Conservation (phyloP, 2,888 invertebrate genomes). For the Stenchaetothrips biformis region DNA sequence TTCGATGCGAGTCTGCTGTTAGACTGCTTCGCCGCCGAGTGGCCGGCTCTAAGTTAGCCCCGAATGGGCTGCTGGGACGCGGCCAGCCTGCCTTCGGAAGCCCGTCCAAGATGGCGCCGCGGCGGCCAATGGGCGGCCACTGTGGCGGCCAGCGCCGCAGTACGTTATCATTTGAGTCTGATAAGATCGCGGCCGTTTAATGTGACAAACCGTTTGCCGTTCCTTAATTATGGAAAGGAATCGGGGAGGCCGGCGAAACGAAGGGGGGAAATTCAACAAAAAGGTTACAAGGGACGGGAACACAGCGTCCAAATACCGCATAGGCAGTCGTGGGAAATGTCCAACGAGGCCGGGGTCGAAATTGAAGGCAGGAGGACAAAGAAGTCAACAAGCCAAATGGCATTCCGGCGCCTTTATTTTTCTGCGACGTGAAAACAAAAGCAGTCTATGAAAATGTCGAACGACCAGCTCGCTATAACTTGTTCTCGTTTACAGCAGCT, state of each 20-base stretch:
- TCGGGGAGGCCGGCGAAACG: not conserved
- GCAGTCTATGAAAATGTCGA: too few species aligned
- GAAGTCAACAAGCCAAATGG: not conserved
- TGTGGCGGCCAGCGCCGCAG: not conserved
- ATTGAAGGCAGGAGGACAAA: not conserved
- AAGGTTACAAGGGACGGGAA: not conserved
- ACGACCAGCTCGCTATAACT: too few species aligned
- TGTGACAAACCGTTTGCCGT: not conserved
- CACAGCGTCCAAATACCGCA: not conserved
- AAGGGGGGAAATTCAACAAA: not conserved
- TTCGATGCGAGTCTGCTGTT: too few species aligned
- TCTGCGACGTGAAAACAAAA: not conserved
- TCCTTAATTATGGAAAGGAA: conserved; percentile 9
- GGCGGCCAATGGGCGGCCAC: not conserved
- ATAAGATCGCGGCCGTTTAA: conserved; percentile 1
- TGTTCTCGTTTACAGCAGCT: too few species aligned
- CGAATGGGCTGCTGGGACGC: too few species aligned
- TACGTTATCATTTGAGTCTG: not conserved
- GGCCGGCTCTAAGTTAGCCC: too few species aligned
- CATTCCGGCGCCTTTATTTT: not conserved
- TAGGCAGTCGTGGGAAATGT: not conserved
- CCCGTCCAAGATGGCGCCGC: not conserved
- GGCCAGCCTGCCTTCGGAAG: too few species aligned
- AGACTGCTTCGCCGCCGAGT: too few species aligned
- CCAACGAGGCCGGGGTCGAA: not conserved